Evolutionary conservation across 2,888 invertebrate genomes (phyloP), one percentile per base, ranked within the genome.

Genomic region (Blomia tropicalis): DNA sequence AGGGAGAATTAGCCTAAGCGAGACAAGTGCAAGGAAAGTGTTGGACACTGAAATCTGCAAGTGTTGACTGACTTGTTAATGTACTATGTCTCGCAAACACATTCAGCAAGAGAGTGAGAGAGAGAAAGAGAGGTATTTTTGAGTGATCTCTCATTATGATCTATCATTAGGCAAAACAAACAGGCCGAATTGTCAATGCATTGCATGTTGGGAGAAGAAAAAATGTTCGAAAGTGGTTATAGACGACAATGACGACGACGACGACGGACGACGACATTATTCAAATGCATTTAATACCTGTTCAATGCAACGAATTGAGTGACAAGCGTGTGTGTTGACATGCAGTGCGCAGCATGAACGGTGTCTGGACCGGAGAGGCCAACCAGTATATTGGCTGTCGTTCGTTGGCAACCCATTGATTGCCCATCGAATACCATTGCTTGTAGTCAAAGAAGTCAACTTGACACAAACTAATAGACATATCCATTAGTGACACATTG

Each of bases 61-160:
- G 51, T 47, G 51, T 47, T 47, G 51, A n/a, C n/a, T n/a, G n/a
- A 47, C 51, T 47, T 47, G 51, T 47, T 47, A 47, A 47, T 47
- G 51, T n/a, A 47, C 51, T 47, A n/a, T n/a, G 51, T 7, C 27
- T 47, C 7, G 22, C 22, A n/a, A 47, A n/a, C 7, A 11, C 51
- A 14, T 47, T 47, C 51, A 47, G 7, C n/a, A 47, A n/a, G n/a
- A n/a, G n/a, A n/a, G n/a, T n/a, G n/a, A n/a, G n/a, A n/a, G n/a
- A n/a, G n/a, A n/a, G n/a, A n/a, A n/a, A n/a, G n/a, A n/a, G n/a
- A n/a, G n/a, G n/a, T n/a, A n/a, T n/a, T n/a, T n/a, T n/a, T n/a
- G n/a, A n/a, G n/a, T n/a, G 51, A 11, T 47, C 51, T 47, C 51
- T n/a, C 51, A 47, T 47, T 47, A 47, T n/a, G 51, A 47, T 47